phyloP scores from a whole-genome alignment of 2,888 invertebrate genomes.

The Argyra leucocephala region DNA sequence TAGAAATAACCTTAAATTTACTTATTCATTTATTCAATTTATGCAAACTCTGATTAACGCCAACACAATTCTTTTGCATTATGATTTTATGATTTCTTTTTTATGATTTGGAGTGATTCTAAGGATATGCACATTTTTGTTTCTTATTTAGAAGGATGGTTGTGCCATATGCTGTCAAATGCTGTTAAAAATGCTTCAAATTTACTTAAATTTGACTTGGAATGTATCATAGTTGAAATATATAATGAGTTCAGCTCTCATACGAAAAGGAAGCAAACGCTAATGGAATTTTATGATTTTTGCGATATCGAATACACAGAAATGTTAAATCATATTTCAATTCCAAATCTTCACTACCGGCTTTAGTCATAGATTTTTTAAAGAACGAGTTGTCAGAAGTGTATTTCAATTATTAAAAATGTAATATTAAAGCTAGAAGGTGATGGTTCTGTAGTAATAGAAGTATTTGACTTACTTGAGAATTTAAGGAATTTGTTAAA shows the following conservation, averaged over 20 bases:
- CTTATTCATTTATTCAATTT: no score
- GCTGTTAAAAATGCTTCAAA: slow-evolving; percentile 11
- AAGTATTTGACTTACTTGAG: slow-evolving; percentile 12
- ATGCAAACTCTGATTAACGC: no score
- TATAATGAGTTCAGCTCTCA: slow-evolving; percentile 12
- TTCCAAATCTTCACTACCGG: slow-evolving; percentile 8
- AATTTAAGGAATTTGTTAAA: slow-evolving; percentile 13
- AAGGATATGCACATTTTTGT: no score
- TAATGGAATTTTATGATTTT: slow-evolving; percentile 13
- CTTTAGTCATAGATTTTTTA: slow-evolving; percentile 14
- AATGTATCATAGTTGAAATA: slow-evolving; percentile 11
- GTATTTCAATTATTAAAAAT: slow-evolving; percentile 14
- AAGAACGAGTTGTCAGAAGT: slow-evolving; percentile 17
- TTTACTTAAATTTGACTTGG: slow-evolving; percentile 10
- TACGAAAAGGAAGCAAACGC: slow-evolving; percentile 11
- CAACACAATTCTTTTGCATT: no score
- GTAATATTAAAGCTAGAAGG: slow-evolving; percentile 15
- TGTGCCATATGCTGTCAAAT: slow-evolving; percentile 8
- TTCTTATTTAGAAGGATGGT: slow-evolving; percentile 9
- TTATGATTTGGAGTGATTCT: no score
- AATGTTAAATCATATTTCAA: slow-evolving; percentile 14
- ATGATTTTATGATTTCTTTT: no score
- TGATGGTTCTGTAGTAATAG: slow-evolving; percentile 14
- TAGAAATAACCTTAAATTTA: no score
- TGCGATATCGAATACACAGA: slow-evolving; percentile 9